Percentiles rank a stretch among this genome's conserved stretches.
Evolutionary conservation across 2,888 invertebrate genomes (phyloP).

Genomic region (Pseudanteris insignis): DNA sequence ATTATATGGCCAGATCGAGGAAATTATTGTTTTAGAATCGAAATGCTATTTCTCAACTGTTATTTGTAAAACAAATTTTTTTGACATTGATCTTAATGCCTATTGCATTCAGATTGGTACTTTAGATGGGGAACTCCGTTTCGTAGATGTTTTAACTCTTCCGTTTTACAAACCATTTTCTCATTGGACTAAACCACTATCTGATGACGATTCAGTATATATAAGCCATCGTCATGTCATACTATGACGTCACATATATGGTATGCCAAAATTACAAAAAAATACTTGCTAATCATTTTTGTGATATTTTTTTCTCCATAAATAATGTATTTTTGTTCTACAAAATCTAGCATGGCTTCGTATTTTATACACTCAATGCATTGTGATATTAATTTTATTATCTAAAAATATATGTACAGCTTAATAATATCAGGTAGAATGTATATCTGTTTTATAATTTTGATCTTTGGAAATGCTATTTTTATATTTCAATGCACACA

Average conservation of each 20-base stretch:
- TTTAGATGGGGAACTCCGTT: conserved; percentile 1
- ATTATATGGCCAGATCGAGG: conserved; percentile 21
- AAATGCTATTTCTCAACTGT: conserved; percentile 18
- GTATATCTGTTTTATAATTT: no score
- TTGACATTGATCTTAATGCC: conserved; percentile 21
- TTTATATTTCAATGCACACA: no score
- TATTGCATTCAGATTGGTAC: conserved; percentile 8
- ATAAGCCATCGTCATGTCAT: conserved; percentile 24
- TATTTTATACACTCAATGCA: no score
- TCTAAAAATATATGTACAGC: no score
- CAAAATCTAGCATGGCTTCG: no score
- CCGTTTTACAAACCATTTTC: conserved; percentile 16
- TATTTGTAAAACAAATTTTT: conserved; percentile 12
- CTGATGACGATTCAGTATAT: conserved; percentile 6
- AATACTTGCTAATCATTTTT: no score
- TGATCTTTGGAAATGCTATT: no score
- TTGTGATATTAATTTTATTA: no score
- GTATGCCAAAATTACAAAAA: background rate
- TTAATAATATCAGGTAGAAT: no score
- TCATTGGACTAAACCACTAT: conserved; percentile 13
- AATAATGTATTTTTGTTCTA: no score
- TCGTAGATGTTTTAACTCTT: conserved; percentile 4
- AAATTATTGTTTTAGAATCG: conserved; percentile 14
- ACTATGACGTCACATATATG: conserved; percentile 1
- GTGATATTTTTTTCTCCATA: no score